Evolutionary conservation across 2,797 vertebrate genomes (phyloP).

Genomic region (Dermochelys coriacea): DNA sequence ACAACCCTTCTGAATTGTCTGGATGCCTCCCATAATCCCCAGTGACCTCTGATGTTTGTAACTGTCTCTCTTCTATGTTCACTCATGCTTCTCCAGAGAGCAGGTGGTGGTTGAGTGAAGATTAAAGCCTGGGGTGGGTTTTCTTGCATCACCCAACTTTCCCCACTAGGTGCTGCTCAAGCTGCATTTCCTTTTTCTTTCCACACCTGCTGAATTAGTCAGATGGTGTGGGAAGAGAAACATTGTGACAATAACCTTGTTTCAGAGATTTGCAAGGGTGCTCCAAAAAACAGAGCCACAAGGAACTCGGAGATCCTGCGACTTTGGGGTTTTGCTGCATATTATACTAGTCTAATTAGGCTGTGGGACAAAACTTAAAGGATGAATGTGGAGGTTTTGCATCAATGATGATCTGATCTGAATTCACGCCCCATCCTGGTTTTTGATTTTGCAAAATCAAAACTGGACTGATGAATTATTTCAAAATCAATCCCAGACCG

Average conservation of each 20-base stretch:
- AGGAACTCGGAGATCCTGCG: background rate
- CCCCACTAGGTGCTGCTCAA: constrained; percentile 68
- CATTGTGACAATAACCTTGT: background rate
- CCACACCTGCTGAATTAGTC: background rate
- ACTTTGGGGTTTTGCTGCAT: background rate
- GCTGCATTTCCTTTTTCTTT: background rate
- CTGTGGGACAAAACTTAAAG: background rate
- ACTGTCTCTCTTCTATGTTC: background rate
- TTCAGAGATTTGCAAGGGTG: background rate
- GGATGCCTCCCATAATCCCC: background rate
- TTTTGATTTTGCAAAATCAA: background rate
- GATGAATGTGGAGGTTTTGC: background rate
- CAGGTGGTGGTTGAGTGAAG: background rate
- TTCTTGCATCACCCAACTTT: background rate
- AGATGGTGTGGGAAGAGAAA: background rate
- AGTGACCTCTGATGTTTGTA: background rate
- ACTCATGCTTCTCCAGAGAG: background rate
- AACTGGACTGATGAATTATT: background rate
- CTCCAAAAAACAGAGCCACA: background rate
- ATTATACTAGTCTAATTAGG: background rate
- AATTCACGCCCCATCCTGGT: background rate
- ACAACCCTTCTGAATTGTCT: background rate
- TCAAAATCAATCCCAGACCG: background rate
- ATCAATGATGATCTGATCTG: background rate
- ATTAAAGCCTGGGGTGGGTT: background rate